Evolutionary conservation across 2,113 vertebrate species (phyloP).

Genomic region (Cyrtonyx montezumae): DNA sequence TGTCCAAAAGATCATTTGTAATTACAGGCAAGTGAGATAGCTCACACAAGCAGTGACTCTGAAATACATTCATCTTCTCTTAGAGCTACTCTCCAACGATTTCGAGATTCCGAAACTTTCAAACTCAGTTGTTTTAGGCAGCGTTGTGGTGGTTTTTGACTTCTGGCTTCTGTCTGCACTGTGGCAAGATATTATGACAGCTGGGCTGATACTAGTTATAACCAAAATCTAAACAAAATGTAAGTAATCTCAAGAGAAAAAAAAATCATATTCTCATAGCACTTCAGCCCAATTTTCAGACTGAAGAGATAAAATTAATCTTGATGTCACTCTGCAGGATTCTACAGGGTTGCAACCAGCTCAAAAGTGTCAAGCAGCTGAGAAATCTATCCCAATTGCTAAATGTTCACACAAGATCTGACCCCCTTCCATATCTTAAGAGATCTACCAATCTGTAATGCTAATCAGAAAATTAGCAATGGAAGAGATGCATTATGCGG

Average conservation of each 20-base stretch:
- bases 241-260: background rate
- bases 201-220: background rate
- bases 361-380: background rate
- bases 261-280: background rate
- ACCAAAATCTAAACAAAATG: background rate
- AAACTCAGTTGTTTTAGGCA: background rate
- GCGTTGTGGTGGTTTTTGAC: background rate
- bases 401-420: background rate
- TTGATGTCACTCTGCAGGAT: background rate
- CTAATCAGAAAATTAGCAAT: constrained; percentile 8
- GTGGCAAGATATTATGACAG: background rate
- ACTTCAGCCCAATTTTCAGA: background rate
- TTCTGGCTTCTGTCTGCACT: background rate
- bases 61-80: background rate
- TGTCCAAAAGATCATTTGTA: background rate
- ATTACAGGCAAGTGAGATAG: background rate
- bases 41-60: background rate
- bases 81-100: background rate
- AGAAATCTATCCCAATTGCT: background rate
- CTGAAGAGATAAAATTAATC: background rate
- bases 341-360: background rate
- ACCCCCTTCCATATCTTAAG: background rate
- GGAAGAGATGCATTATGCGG: background rate
- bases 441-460: background rate
- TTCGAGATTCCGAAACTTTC: background rate